These are phyloP conservation scores for Kryphioiulus occultus DNA, from an alignment of 2,888 invertebrate genomes.

Conservation along the genomic window DNA sequence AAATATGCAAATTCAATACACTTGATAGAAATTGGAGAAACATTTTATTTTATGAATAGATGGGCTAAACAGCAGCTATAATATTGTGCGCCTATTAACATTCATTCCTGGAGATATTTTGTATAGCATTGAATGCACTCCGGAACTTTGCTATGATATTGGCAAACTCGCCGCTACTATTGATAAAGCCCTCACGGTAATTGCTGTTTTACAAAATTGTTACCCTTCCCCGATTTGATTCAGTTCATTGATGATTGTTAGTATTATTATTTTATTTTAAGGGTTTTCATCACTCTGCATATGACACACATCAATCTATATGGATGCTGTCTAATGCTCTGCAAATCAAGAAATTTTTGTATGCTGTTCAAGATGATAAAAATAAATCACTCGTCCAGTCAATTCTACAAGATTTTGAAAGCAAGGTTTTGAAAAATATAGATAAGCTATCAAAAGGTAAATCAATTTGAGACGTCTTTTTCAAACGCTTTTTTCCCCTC, in stretches of 20 bases:
- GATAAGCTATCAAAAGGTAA: conserved; percentile 71
- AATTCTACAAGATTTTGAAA: conserved; percentile 72
- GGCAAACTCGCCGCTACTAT: conserved; percentile 77
- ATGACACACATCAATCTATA: conserved; percentile 71
- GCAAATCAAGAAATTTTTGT: conserved; percentile 73
- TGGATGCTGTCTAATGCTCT: conserved; percentile 81
- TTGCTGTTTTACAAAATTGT: conserved; percentile 3
- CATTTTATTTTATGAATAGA: not conserved
- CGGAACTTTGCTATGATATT: conserved; percentile 72
- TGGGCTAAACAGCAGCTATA: conserved; percentile 58
- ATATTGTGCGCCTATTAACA: conserved; percentile 78
- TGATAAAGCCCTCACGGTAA: conserved; percentile 73
- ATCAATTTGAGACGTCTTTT: conserved; percentile 44
- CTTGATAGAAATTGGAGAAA: conserved; percentile 40
- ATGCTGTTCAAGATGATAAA: conserved; percentile 72
- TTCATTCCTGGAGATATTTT: conserved; percentile 78
- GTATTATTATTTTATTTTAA: conserved; percentile 42
- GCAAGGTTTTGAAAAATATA: conserved; percentile 69
- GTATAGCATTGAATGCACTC: conserved; percentile 69
- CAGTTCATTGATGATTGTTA: not conserved
- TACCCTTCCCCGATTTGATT: not conserved
- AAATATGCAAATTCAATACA: not conserved
- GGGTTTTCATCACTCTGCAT: conserved; percentile 69
- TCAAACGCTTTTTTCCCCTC: no score
- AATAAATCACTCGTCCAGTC: conserved; percentile 70